Evolutionary conservation across 2,888 invertebrate species (phyloP).

Genomic region (Elysia crispata): DNA sequence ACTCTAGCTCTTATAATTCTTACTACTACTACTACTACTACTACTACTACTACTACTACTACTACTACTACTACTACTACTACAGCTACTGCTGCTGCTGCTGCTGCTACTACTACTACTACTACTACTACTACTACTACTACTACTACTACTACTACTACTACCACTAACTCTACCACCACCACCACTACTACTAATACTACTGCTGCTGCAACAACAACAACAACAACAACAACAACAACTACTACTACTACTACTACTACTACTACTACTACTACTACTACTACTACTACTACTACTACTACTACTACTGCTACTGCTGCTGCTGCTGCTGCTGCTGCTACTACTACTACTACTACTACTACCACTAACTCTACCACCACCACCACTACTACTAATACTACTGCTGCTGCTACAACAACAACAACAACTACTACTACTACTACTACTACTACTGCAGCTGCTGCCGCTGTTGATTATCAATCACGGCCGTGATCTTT

Average conservation of each 20-base stretch:
- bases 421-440: too few species aligned
- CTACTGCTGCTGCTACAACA: not conserved
- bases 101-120: too few species aligned
- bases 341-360: constrained; percentile 19
- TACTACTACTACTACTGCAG: too few species aligned
- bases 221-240: not conserved
- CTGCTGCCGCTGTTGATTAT: too few species aligned
- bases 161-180: not conserved
- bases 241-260: not conserved
- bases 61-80: too few species aligned
- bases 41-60: too few species aligned
- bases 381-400: constrained; percentile 3
- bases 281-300: constrained; percentile 19
- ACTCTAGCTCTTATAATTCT: too few species aligned
- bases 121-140: too few species aligned
- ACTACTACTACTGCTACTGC: constrained; percentile 13
- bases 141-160: not conserved
- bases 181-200: constrained; percentile 9
- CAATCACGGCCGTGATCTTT: too few species aligned
- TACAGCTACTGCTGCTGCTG: too few species aligned
- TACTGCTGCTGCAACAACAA: not conserved
- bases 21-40: too few species aligned
- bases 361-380: not conserved
- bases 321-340: not conserved
- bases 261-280: constrained; percentile 1